Evolutionary conservation across 1,140 invertebrate genomes (phyloP).

Genomic region (Vanessa atalanta): DNA sequence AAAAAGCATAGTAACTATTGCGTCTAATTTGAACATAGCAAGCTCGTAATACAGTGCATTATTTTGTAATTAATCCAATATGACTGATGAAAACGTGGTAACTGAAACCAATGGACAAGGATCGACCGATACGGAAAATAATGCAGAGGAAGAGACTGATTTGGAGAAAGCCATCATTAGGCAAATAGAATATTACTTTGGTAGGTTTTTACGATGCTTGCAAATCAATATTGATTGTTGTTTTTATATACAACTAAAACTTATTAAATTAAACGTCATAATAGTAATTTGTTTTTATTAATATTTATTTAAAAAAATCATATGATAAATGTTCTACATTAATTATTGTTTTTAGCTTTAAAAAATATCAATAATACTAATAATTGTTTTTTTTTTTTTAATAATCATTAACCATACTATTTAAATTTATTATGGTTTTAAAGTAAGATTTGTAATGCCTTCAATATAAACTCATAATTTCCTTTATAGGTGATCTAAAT

Average conservation of each 20-base stretch:
- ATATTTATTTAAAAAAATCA: too few relatives aligned
- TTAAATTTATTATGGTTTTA: too few relatives aligned
- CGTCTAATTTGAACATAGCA: background rate
- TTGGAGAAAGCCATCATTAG: conserved; percentile 82
- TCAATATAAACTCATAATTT: background rate
- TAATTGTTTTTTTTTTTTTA: too few relatives aligned
- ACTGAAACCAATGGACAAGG: conserved; percentile 49
- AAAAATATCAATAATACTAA: too few relatives aligned
- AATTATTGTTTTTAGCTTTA: background rate
- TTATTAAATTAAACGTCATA: too few relatives aligned
- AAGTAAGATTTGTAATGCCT: background rate
- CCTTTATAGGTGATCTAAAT: conserved; percentile 89
- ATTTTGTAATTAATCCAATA: conserved; percentile 38
- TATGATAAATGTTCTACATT: too few relatives aligned
- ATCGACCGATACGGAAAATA: conserved; percentile 44
- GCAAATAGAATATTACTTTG: conserved; percentile 86
- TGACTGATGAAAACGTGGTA: conserved; percentile 68
- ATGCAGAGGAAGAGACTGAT: conserved; percentile 59
- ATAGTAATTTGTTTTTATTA: too few relatives aligned
- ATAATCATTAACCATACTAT: too few relatives aligned
- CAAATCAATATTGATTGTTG: conserved; percentile 1
- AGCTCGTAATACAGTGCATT: background rate
- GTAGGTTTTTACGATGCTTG: conserved; percentile 46
- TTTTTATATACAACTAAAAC: background rate
- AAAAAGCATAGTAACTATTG: conserved; percentile 3